Conservation (phyloP, 2,113 vertebrate genomes). For the Hiodon alosoides region DNA sequence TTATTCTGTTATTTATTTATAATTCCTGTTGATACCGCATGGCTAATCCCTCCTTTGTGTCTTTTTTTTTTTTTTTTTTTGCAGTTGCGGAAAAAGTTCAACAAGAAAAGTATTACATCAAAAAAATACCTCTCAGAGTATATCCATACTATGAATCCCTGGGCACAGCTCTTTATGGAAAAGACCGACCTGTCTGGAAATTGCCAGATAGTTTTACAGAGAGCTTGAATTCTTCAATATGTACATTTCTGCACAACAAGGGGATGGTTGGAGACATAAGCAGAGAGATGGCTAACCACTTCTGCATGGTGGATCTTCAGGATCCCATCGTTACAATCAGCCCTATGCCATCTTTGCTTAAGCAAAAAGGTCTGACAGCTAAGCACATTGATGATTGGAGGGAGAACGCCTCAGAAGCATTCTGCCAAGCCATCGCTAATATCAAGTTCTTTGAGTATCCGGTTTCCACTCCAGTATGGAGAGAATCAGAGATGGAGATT, state of each 20-base stretch:
- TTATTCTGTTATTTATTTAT: neutral
- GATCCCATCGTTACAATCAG: conserved; percentile 51
- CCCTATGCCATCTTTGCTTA: conserved; percentile 54
- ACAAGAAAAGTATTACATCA: conserved; percentile 52
- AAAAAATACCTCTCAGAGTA: conserved; percentile 57
- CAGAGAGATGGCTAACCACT: conserved; percentile 48
- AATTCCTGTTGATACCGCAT: neutral
- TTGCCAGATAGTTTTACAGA: conserved; percentile 62
- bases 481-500: conserved; percentile 47
- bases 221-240: conserved; percentile 53
- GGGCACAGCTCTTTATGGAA: conserved; percentile 74
- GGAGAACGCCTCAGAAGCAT: conserved; percentile 43
- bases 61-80: conserved; percentile 2
- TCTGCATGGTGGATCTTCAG: conserved; percentile 51
- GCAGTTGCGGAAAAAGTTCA: conserved; percentile 45
- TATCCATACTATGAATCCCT: conserved; percentile 73
- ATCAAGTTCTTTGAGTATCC: conserved; percentile 51
- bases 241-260: conserved; percentile 58
- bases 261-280: conserved; percentile 47
- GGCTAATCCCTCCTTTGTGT: neutral
- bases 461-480: conserved; percentile 57
- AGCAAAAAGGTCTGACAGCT: conserved; percentile 48
- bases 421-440: conserved; percentile 51
- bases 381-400: conserved; percentile 63
- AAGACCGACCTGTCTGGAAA: conserved; percentile 64